Evolutionary conservation across 2,113 vertebrate species (phyloP).

Genomic region (Passer domesticus): DNA sequence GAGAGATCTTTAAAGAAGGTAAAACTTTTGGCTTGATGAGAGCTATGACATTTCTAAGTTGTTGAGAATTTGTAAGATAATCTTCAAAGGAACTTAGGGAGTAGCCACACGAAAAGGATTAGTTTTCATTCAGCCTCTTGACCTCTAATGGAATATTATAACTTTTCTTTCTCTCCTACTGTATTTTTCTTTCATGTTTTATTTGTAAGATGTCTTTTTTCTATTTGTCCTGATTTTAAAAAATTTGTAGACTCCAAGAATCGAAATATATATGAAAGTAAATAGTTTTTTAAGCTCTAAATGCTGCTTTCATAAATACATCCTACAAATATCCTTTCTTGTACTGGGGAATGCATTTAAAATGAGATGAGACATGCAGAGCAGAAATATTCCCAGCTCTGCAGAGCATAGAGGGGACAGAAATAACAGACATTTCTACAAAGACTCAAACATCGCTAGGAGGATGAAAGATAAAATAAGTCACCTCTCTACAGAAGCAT

Average conservation of each 20-base stretch:
- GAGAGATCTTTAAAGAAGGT: neutral
- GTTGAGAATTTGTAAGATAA: neutral
- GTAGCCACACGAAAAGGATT: neutral
- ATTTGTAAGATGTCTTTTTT: neutral
- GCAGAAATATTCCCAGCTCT: neutral
- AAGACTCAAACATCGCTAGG: neutral
- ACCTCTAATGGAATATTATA: neutral
- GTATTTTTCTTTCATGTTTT: neutral
- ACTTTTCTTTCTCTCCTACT: neutral
- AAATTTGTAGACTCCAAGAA: neutral
- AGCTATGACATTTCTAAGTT: neutral
- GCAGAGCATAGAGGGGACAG: neutral
- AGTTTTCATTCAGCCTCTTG: neutral
- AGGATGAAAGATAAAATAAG: neutral
- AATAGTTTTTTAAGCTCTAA: neutral
- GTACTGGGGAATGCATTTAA: neutral
- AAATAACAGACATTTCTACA: neutral
- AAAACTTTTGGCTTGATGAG: neutral
- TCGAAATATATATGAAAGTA: neutral
- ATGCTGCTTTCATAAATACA: neutral
- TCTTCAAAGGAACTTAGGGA: neutral
- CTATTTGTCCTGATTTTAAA: neutral
- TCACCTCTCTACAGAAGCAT: neutral
- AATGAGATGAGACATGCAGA: neutral
- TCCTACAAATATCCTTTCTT: neutral